A percentile compares a stretch with the other conserved stretches of the same genome.
phyloP scores from a whole-genome alignment of 2,888 invertebrate genomes.

The Agrochola litura region DNA sequence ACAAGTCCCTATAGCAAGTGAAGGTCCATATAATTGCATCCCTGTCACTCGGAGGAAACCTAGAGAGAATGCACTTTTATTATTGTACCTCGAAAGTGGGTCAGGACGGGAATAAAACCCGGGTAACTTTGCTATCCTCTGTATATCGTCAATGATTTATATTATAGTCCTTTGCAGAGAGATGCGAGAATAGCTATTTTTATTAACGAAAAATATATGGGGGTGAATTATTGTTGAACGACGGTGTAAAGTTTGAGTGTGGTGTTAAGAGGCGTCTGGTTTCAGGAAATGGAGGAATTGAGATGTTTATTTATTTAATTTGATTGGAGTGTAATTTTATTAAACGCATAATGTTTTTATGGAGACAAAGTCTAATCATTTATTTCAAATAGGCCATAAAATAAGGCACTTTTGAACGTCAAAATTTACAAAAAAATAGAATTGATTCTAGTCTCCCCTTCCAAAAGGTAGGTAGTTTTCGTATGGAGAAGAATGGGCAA shows the following conservation, averaged over 20 bases:
- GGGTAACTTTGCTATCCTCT: constrained; percentile 61
- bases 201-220: constrained; percentile 44
- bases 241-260: constrained; percentile 27
- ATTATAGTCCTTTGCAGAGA: constrained; percentile 65
- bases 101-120: constrained; percentile 72
- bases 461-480: too few relatives aligned
- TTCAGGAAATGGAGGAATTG: not conserved
- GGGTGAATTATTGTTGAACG: constrained; percentile 14
- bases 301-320: constrained; percentile 13
- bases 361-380: too few relatives aligned
- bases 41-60: constrained; percentile 62
- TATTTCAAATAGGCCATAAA: too few relatives aligned
- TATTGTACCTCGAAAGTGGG: constrained; percentile 66
- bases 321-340: not conserved
- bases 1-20: constrained; percentile 36
- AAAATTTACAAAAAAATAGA: too few relatives aligned
- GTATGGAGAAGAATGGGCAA: too few relatives aligned
- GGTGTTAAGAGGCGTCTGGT: constrained; percentile 11
- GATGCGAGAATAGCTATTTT: constrained; percentile 61
- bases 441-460: too few relatives aligned
- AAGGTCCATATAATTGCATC: constrained; percentile 68
- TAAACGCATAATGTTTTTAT: too few relatives aligned
- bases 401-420: too few relatives aligned
- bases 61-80: constrained; percentile 72
- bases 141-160: constrained; percentile 73